Base-by-base conservation (phyloP, 2,797 vertebrate genomes). In the Pangasius larnaudii region DNA sequence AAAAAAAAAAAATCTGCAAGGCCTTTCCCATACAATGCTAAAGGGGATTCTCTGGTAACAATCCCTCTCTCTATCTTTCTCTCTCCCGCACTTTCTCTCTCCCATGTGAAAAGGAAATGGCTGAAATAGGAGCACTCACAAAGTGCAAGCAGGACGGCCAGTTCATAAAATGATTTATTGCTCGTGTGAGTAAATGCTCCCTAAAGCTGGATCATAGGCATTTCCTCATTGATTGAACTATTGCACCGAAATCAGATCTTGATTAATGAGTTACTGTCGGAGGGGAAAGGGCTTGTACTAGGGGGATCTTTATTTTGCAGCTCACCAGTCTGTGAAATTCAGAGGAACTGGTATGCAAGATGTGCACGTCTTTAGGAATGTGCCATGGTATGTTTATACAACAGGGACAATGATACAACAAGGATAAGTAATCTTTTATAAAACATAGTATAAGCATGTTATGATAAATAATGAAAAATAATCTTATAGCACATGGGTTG, bases 1-100 rank as follows among this genome's bases (percentile, higher is more conserved):
- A 39, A 39, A 39, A 39, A 39, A 49, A 72, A 59, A 42, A 42
- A 24, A 16, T 58, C 63, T 94, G 84, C 89, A 88, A 94, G 93
- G 90, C 92, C 92, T 93, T 93, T 90, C 94, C 92, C 93, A 94
- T 93, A 95, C 96, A 95, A 94, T 93, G 94, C 94, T 94, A 80
- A 95, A 94, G 94, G 95, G 96, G 93, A 94, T 95, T 95, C 95
- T 96, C 96, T 96, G 95, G 96, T 94, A 95, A 93, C 94, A 96
- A 95, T 96, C 88, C 89, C 84, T 89, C 87, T 88, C 36, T 59
- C 53, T 86, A 36, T 63, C 77, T 67, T 56, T 72, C 80, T n/a
- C 74, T 71, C 53, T 30, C 18, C 49, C 1, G 27, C 77, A 53
- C 42, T 63, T 36, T 74, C 69, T 63, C 63, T 87, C 85, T 82